These are phyloP conservation scores for Pandemis corylana DNA, from an alignment of 2,888 invertebrate species.

Conservation along the genomic window DNA sequence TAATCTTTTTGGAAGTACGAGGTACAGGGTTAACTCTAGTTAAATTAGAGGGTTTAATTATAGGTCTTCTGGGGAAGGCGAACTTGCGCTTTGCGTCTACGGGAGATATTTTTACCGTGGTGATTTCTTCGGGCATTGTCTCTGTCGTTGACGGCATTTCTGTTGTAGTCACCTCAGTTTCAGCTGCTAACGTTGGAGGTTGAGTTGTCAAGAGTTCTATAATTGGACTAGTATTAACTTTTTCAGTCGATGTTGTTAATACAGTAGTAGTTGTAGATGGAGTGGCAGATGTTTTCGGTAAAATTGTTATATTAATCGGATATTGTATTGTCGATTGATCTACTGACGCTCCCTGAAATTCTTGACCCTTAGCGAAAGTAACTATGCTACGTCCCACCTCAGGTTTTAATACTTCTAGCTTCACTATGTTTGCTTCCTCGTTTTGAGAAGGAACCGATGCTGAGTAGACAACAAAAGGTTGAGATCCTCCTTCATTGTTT, in stretches of 20 bases:
- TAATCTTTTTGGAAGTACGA: conserved; percentile 62
- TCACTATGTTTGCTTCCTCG: conserved; percentile 67
- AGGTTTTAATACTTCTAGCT: conserved; percentile 66
- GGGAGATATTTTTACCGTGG: conserved; percentile 64
- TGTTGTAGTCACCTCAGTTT: conserved; percentile 45
- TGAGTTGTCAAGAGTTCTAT: conserved; percentile 53
- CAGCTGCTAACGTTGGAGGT: conserved; percentile 48
- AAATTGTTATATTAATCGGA: conserved; percentile 63
- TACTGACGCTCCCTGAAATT: conserved; percentile 66
- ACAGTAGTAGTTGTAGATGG: conserved; percentile 55
- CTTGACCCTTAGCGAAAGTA: conserved; percentile 75
- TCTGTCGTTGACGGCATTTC: conserved; percentile 58
- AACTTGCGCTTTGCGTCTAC: conserved; percentile 74
- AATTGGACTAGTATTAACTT: conserved; percentile 53
- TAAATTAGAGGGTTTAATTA: conserved; percentile 67
- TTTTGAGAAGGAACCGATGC: conserved; percentile 66
- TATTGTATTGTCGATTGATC: conserved; percentile 61
- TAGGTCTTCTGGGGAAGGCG: conserved; percentile 72
- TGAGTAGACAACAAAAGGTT: conserved; percentile 80
- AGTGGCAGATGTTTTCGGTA: conserved; percentile 49
- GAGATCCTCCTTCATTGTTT: conserved; percentile 56
- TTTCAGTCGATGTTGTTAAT: conserved; percentile 45
- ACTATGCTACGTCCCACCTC: conserved; percentile 68
- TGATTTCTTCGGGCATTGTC: conserved; percentile 63
- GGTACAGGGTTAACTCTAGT: conserved; percentile 59